Conservation (phyloP, 2,888 invertebrate genomes). For the Meandrusa payeni region DNA sequence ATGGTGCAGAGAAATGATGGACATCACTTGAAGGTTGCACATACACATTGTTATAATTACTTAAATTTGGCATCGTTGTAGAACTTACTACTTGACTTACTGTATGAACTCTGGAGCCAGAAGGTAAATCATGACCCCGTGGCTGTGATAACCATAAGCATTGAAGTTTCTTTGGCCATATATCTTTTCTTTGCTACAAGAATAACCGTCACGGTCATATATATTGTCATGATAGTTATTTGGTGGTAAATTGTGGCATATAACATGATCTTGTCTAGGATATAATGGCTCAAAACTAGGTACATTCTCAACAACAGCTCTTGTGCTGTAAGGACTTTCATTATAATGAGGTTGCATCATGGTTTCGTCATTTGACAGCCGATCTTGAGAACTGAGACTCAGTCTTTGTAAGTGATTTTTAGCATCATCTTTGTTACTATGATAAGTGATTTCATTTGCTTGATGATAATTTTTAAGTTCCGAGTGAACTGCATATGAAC, state of each 20-base stretch:
- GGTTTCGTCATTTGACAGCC: constrained; percentile 58
- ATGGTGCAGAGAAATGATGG: constrained; percentile 51
- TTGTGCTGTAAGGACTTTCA: constrained; percentile 51
- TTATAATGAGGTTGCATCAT: constrained; percentile 57
- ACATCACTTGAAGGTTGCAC: constrained; percentile 47
- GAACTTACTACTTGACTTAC: constrained; percentile 73
- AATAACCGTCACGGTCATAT: constrained; percentile 61
- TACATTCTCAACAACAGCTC: constrained; percentile 51
- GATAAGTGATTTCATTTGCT: constrained; percentile 54
- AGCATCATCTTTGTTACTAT: constrained; percentile 56
- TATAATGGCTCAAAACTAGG: constrained; percentile 58
- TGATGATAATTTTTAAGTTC: constrained; percentile 55
- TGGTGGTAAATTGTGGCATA: constrained; percentile 53
- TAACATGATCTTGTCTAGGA: constrained; percentile 56
- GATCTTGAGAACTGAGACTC: constrained; percentile 64
- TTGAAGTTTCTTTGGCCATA: constrained; percentile 68
- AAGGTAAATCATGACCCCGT: constrained; percentile 54
- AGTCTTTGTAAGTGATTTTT: constrained; percentile 63
- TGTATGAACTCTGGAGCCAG: constrained; percentile 64
- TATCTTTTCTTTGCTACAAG: constrained; percentile 64
- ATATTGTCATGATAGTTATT: constrained; percentile 64
- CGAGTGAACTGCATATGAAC: constrained; percentile 49
- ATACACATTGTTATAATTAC: constrained; percentile 62
- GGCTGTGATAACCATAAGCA: constrained; percentile 64
- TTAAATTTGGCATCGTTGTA: constrained; percentile 75